These are phyloP conservation scores for Phataginus tricuspis DNA, from an alignment of 2,797 vertebrate species.

Conservation along the genomic window DNA sequence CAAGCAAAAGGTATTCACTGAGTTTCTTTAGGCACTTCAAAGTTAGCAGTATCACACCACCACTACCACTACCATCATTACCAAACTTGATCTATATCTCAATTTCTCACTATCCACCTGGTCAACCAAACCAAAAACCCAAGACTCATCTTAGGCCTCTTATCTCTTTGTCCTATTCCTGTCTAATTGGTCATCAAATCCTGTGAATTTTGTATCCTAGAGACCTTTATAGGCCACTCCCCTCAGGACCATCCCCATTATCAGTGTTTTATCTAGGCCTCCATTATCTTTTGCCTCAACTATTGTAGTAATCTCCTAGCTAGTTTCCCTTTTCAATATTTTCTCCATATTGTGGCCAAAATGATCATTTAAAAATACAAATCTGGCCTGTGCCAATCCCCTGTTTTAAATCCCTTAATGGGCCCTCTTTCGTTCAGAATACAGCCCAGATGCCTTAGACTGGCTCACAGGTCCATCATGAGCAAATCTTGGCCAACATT, in stretches of 20 bases:
- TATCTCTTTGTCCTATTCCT: background rate
- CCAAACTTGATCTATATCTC: background rate
- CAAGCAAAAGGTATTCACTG: background rate
- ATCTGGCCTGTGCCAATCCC: background rate
- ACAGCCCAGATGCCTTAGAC: background rate
- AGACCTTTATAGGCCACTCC: background rate
- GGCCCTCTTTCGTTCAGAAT: background rate
- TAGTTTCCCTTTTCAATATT: slow-evolving; percentile 30
- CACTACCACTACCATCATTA: background rate
- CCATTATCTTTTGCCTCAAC: background rate
- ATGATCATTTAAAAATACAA: slow-evolving; percentile 39
- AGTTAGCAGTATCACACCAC: slow-evolving; percentile 23
- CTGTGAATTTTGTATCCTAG: slow-evolving; percentile 6
- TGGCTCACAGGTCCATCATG: background rate
- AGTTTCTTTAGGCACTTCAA: slow-evolving; percentile 26
- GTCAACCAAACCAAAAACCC: slow-evolving; percentile 9
- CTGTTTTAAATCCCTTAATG: background rate
- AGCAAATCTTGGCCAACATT: background rate
- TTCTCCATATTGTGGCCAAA: slow-evolving; percentile 21
- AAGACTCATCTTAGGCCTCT: background rate
- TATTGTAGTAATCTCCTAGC: background rate
- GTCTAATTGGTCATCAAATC: background rate
- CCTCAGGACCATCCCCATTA: background rate
- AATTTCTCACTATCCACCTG: background rate
- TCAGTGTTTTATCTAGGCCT: background rate